phyloP scores from a whole-genome alignment of 2,797 vertebrate species.

The Ptychadena robeensis region DNA sequence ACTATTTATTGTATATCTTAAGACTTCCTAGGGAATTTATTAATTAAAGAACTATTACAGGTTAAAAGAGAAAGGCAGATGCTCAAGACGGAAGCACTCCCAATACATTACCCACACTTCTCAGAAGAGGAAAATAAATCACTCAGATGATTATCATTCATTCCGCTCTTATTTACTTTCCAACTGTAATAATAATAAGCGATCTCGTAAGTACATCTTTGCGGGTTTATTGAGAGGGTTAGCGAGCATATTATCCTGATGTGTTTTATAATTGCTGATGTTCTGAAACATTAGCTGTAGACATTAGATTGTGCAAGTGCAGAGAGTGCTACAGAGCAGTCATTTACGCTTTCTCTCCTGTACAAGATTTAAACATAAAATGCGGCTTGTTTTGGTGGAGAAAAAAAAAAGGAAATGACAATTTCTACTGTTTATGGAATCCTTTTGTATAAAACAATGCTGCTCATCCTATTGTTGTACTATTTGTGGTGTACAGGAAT shows the following conservation, averaged over 20 bases:
- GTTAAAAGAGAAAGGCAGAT: constrained; percentile 24
- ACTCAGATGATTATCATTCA: background rate
- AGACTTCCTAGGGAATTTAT: constrained; percentile 1
- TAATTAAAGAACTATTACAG: constrained; percentile 32
- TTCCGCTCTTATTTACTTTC: constrained; percentile 35
- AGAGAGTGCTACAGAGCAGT: background rate
- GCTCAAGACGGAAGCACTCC: constrained; percentile 1
- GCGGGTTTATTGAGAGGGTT: constrained; percentile 1
- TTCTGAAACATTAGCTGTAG: background rate
- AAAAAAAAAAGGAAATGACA: background rate
- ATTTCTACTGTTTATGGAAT: background rate
- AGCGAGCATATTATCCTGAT: background rate
- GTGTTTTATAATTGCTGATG: background rate
- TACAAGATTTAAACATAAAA: background rate
- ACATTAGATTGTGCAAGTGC: background rate
- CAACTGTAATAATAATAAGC: constrained; percentile 8
- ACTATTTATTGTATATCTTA: constrained; percentile 38
- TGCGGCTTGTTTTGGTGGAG: background rate
- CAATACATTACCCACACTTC: constrained; percentile 19
- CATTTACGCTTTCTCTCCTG: background rate
- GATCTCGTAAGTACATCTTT: background rate
- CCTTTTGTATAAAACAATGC: too few relatives aligned
- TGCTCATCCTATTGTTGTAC: too few relatives aligned
- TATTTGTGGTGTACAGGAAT: too few relatives aligned
- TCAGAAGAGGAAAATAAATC: constrained; percentile 36